Evolutionary conservation across 1,140 invertebrate species (phyloP).

Genomic region (Ectropis grisescens): DNA sequence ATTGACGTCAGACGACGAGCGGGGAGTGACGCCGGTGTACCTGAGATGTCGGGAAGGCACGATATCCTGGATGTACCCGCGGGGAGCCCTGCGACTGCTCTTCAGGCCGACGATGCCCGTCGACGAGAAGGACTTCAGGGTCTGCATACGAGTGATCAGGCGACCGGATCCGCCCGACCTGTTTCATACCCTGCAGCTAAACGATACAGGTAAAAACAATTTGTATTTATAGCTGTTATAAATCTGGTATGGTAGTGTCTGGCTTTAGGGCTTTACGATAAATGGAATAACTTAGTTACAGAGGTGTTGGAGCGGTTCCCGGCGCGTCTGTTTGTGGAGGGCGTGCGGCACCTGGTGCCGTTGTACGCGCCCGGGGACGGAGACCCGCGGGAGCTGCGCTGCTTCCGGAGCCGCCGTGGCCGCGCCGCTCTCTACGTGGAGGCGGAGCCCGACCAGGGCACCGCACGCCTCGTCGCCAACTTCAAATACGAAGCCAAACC

Average conservation of each 20-base stretch:
- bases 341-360: conserved; percentile 72
- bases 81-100: conserved; percentile 79
- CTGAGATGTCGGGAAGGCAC: conserved; percentile 80
- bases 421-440: conserved; percentile 83
- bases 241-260: not conserved
- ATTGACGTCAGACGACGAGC: conserved; percentile 51
- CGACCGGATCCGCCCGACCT: conserved; percentile 52
- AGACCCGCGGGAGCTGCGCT: conserved; percentile 71
- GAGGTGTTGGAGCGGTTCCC: conserved; percentile 55
- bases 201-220: conserved; percentile 41
- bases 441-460: conserved; percentile 55
- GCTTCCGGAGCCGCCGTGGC: conserved; percentile 78
- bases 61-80: conserved; percentile 81
- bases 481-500: conserved; percentile 79
- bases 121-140: conserved; percentile 76
- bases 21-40: conserved; percentile 83
- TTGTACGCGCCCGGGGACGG: conserved; percentile 76
- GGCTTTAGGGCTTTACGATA: not conserved
- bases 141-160: conserved; percentile 75
- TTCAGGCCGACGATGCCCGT: conserved; percentile 73
- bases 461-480: conserved; percentile 67
- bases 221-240: too few relatives aligned
- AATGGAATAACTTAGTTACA: conserved; percentile 16
- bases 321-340: conserved; percentile 80
- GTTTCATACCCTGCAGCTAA: conserved; percentile 33